Base-by-base conservation (phyloP, 2,888 invertebrate species). In the Ormia ochracea region DNA sequence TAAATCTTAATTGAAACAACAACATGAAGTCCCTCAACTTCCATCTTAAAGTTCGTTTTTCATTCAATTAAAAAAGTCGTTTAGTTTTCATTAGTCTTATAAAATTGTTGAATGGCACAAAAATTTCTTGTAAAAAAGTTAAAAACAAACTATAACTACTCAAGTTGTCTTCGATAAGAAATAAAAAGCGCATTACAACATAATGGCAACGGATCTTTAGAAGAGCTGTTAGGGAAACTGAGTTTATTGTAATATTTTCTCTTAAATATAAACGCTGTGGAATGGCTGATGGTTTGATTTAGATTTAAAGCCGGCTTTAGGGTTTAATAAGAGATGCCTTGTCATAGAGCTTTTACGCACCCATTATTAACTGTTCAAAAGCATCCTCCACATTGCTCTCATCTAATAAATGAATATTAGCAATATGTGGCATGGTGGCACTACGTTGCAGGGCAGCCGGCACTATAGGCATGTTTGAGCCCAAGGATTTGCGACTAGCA, bases 361-460 rank as follows among this genome's bases (percentile, higher is more conserved):
- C 91, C 90, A 92, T 91, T 91, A 96, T 95, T 85, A 96, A 92
- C 90, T 94, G 94, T 89, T 96, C 96, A 91, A 96, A 96, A 84
- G 95, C 95, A 91, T 94, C 94, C 88, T 96, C 96, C 79, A 96
- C 94, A 90, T 96, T 95, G 90, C 91, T 93, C 89, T 95, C 95
- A 90, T 94, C 95, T 86, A 93, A 91, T 88, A 93, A 88, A 89
- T 93, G 92, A 66, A 93, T 91, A 85, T 90, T 91, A n/a, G 91
- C 90, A 82, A 95, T 92, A 82, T 94, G 93, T 6, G 94, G 94
- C 92, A 95, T 92, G 38, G 95, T 95, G 86, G 93, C 93, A 89
- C 95, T 95, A 85, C 95, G 92, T 78, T 93, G 92, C 84, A 95
- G 89, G 69, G 92, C 91, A 83, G 91, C 91, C 7, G 56, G 56